Percentiles rank a stretch among this genome's conserved stretches.
Conservation (phyloP, 2,113 vertebrate species). For the Brachyistius frenatus region DNA sequence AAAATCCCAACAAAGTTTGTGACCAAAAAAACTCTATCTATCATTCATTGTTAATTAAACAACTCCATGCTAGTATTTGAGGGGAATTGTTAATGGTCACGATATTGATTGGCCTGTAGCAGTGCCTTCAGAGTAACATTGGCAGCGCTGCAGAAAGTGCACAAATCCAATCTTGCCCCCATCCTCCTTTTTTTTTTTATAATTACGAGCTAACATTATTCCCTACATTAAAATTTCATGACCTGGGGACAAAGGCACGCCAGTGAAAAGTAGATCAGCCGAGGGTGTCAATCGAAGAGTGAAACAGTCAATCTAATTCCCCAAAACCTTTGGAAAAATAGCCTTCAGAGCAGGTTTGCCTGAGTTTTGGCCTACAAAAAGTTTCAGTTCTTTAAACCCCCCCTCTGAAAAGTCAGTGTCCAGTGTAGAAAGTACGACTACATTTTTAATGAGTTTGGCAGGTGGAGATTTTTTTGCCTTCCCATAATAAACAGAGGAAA, state of each 20-base stretch:
- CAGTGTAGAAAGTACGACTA: too few species aligned
- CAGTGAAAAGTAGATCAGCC: constrained; percentile 53
- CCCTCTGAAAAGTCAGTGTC: neutral
- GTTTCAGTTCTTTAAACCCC: constrained; percentile 2
- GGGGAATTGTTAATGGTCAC: constrained; percentile 64
- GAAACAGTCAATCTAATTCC: constrained; percentile 37
- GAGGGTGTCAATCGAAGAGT: constrained; percentile 43
- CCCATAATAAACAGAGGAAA: too few species aligned
- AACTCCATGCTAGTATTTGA: constrained; percentile 63
- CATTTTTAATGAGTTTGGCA: too few species aligned
- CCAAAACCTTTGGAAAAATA: constrained; percentile 18
- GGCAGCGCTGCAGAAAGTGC: constrained; percentile 41
- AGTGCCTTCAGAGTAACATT: constrained; percentile 51
- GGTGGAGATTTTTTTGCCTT: too few species aligned
- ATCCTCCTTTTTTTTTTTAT: constrained; percentile 40
- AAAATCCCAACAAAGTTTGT: constrained; percentile 49
- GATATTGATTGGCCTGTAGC: constrained; percentile 66
- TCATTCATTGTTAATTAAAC: constrained; percentile 67
- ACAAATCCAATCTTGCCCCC: constrained; percentile 61
- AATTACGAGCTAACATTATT: constrained; percentile 72
- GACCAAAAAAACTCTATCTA: constrained; percentile 57
- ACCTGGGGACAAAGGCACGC: constrained; percentile 60
- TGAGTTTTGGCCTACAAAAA: neutral
- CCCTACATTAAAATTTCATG: constrained; percentile 71
- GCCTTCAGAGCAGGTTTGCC: constrained; percentile 23